phyloP scores from a whole-genome alignment of 2,113 vertebrate genomes.

The Eleginops maclovinus region DNA sequence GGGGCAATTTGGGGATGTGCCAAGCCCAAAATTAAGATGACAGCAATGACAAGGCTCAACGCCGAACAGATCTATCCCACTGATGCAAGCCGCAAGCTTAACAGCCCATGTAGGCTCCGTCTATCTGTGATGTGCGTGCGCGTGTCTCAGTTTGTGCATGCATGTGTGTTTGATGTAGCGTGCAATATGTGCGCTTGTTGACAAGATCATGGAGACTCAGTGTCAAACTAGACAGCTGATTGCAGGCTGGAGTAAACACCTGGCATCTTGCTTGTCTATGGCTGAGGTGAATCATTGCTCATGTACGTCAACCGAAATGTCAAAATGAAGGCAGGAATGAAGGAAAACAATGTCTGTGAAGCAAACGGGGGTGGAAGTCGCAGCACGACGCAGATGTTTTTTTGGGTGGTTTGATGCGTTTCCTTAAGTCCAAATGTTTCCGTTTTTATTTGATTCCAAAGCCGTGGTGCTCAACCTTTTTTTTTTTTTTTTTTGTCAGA shows the following conservation, averaged over 20 bases:
- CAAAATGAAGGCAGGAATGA: conserved; percentile 30
- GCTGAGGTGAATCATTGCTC: conserved; percentile 61
- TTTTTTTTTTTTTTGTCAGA: too few species aligned
- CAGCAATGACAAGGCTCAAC: conserved; percentile 69
- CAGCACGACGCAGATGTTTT: conserved; percentile 9
- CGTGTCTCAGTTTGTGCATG: conserved; percentile 16
- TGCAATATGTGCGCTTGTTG: conserved; percentile 55
- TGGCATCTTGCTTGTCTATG: conserved; percentile 60
- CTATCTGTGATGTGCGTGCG: conserved; percentile 27
- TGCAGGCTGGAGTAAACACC: conserved; percentile 68
- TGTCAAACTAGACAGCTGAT: conserved; percentile 72
- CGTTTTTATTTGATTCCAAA: conserved; percentile 17
- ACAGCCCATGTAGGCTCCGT: conserved; percentile 54
- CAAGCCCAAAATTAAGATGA: conserved; percentile 72
- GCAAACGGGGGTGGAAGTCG: conserved; percentile 16
- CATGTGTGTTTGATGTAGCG: conserved; percentile 51
- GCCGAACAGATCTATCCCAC: conserved; percentile 67
- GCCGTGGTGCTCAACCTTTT: background rate
- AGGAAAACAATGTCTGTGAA: conserved; percentile 47
- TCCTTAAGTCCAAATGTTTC: conserved; percentile 39
- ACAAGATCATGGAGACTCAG: conserved; percentile 69
- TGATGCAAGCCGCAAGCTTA: conserved; percentile 60
- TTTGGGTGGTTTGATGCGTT: conserved; percentile 35
- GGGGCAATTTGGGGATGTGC: conserved; percentile 32
- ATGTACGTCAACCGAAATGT: conserved; percentile 37